Base-by-base conservation (phyloP, 2,888 invertebrate genomes). In the Julus scanicus region DNA sequence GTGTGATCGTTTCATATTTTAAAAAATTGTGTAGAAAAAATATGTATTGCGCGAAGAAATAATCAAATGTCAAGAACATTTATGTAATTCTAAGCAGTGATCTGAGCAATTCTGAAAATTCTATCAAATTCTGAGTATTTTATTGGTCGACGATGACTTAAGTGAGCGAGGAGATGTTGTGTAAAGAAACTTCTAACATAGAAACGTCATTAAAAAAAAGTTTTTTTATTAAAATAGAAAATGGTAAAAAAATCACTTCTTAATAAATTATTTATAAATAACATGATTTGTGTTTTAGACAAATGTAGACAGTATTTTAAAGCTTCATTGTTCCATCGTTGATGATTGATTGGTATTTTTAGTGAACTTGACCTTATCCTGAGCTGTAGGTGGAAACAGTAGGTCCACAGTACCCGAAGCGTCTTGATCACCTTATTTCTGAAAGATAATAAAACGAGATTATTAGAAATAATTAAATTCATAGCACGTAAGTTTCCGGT, bases 361-460 rank as follows among this genome's bases (percentile, higher is more conserved):
- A 44, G 57, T 17, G 5, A 57, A 17, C 57, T 57, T 57, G 57
- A 57, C 57, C 17, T 57, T n/a, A 57, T 57, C 57, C n/a, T 57
- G 17, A 57, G 57, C 57, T n/a, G 57, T 1, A 57, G 57, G 57
- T 57, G 57, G 57, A 57, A 57, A 17, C 17, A 57, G 5, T n/a
- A 57, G 57, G 57, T 57, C 15, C 57, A 57, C 57, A 57, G n/a
- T n/a, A 57, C 57, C 57, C 57, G 17, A n/a, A 57, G 44, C 44
- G 44, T 44, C n/a, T 57, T 57, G 57, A 57, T 57, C 57, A 57
- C 57, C 57, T n/a, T 57, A 57, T 57, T 57, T 57, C 57, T 57
- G 57, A 2, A 57, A 57, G 57, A 57, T 57, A 57, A 57, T 5
- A 57, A 57, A 53, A 15, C 57, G 17, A 17, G 57, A 57, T 57